These are phyloP conservation scores for Euwallacea fornicatus DNA, from an alignment of 1,140 invertebrate genomes.

Conservation along the genomic window DNA sequence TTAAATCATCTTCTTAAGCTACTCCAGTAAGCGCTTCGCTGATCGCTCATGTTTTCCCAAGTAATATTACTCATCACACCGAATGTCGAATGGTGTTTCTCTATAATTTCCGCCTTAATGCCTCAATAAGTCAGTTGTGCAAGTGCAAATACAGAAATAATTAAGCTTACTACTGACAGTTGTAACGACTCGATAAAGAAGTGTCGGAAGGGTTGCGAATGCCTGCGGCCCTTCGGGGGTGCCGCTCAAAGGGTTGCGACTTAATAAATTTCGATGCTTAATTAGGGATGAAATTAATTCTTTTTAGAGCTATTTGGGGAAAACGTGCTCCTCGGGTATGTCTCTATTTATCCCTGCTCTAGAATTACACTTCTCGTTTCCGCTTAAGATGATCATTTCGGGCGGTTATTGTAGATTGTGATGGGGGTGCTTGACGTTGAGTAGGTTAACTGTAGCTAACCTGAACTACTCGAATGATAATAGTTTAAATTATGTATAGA, in stretches of 20 bases:
- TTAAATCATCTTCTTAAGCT: too few species aligned
- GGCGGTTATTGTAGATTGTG: too few species aligned
- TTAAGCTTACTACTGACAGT: conserved; percentile 46
- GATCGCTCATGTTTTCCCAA: too few species aligned
- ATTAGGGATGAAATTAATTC: conserved; percentile 51
- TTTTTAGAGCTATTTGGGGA: conserved; percentile 25
- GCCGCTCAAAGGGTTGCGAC: conserved; percentile 43
- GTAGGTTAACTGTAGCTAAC: too few species aligned
- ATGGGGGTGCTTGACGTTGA: too few species aligned
- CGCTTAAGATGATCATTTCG: too few species aligned
- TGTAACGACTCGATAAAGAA: conserved; percentile 50
- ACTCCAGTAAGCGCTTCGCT: too few species aligned
- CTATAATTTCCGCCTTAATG: conserved; percentile 33
- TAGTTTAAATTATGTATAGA: too few species aligned
- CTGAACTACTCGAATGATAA: too few species aligned
- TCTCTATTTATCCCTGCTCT: conserved; percentile 18
- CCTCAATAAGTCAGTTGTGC: conserved; percentile 43
- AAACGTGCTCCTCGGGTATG: conserved; percentile 9
- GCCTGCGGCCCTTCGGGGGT: conserved; percentile 34
- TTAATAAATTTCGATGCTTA: conserved; percentile 49
- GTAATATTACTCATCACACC: too few species aligned
- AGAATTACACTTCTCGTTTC: too few species aligned
- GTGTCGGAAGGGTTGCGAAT: conserved; percentile 41
- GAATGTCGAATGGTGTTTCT: neutral
- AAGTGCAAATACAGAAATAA: conserved; percentile 47